A percentile compares a stretch with the other conserved stretches of the same genome.
Conservation (phyloP, 2,888 invertebrate genomes). For the Oxycera nigricornis region DNA sequence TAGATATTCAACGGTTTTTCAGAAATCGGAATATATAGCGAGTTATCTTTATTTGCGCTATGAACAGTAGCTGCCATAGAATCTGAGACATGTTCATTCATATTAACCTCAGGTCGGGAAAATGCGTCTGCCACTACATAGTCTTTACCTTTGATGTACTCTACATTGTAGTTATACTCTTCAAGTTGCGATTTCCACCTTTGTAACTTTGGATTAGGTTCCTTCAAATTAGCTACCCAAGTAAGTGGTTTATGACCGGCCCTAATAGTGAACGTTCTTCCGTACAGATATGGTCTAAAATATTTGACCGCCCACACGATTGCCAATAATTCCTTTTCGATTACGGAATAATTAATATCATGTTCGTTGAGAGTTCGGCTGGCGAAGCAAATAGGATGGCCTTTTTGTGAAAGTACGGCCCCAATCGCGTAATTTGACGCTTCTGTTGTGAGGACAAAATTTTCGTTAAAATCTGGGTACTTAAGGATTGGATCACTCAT, state of each 20-base stretch:
- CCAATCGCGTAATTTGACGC: conserved; percentile 50
- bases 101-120: conserved; percentile 28
- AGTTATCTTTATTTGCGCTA: not conserved
- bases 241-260: conserved; percentile 57
- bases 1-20: not conserved
- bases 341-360: conserved; percentile 49
- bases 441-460: conserved; percentile 52
- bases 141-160: conserved; percentile 47
- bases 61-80: not conserved
- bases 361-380: conserved; percentile 49
- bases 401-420: conserved; percentile 50
- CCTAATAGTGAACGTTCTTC: conserved; percentile 54
- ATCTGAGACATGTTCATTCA: conserved; percentile 1
- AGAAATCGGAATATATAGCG: not conserved
- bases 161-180: not conserved
- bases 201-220: conserved; percentile 55
- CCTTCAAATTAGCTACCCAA: conserved; percentile 57
- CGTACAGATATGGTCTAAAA: conserved; percentile 55
- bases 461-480: conserved; percentile 54
- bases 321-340: conserved; percentile 54
- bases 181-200: conserved; percentile 52
- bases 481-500: conserved; percentile 52
- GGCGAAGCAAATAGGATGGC: conserved; percentile 50
- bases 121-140: conserved; percentile 42
- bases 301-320: conserved; percentile 54